These are phyloP conservation scores for Dreissena rostriformis DNA, from an alignment of 1,140 invertebrate genomes.

Conservation along the genomic window DNA sequence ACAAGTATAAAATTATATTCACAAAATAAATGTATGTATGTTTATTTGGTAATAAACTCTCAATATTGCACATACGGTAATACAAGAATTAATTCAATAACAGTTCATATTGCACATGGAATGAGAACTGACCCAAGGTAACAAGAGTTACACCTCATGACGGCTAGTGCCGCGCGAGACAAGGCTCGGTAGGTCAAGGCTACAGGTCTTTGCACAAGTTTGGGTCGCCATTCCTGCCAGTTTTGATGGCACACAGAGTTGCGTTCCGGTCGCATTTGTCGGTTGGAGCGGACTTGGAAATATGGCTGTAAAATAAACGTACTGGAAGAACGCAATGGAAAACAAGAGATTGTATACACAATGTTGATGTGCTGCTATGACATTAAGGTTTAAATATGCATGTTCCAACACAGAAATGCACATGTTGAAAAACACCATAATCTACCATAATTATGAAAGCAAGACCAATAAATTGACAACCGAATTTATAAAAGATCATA, in stretches of 20 bases:
- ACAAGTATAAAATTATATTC: background rate
- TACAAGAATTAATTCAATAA: background rate
- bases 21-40: background rate
- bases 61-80: background rate
- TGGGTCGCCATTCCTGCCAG: conserved; percentile 63
- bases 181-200: background rate
- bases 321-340: background rate
- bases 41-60: background rate
- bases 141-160: background rate
- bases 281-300: conserved; percentile 50
- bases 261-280: conserved; percentile 59
- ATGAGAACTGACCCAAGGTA: no score
- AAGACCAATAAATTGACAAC: no score
- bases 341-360: no score
- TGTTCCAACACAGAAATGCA: no score
- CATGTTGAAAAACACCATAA: no score
- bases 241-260: conserved; percentile 64
- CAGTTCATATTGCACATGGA: no score
- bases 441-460: no score
- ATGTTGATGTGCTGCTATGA: no score
- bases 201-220: conserved; percentile 53
- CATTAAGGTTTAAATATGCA: no score
- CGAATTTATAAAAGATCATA: no score
- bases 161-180: background rate
- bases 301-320: conserved; percentile 59